These are phyloP conservation scores for Dysmachus trigonus DNA, from an alignment of 2,888 invertebrate genomes.

Conservation along the genomic window DNA sequence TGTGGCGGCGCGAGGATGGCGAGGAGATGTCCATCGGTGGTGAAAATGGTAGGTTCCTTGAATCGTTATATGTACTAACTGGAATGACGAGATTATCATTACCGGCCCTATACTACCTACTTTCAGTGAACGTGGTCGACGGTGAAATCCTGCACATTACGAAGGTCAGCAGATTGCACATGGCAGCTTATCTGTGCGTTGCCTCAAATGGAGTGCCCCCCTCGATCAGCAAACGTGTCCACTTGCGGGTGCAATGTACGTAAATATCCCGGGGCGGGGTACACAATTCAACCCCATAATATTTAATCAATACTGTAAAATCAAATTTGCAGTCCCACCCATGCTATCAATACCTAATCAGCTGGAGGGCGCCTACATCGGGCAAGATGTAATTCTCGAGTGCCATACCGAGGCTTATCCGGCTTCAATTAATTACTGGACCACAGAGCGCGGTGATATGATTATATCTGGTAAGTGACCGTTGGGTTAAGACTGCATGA, in stretches of 20 bases:
- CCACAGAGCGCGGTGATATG: conserved; percentile 90
- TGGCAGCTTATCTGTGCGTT: conserved; percentile 92
- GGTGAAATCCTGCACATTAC: conserved; percentile 86
- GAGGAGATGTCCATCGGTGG: conserved; percentile 89
- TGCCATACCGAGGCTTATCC: conserved; percentile 94
- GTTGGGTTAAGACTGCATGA: conserved; percentile 18
- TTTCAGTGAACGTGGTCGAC: conserved; percentile 85
- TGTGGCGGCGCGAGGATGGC: conserved; percentile 91
- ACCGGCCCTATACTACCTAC: not conserved
- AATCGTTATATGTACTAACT: not conserved
- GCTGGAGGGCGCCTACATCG: conserved; percentile 87
- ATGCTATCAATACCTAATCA: conserved; percentile 95
- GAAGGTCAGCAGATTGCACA: conserved; percentile 89
- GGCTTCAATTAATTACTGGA: conserved; percentile 94
- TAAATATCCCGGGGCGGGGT: conserved; percentile 55
- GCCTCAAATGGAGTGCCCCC: conserved; percentile 94
- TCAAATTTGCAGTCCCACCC: conserved; percentile 77
- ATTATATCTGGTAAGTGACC: conserved; percentile 83
- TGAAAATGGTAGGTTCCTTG: conserved; percentile 74
- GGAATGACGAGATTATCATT: not conserved
- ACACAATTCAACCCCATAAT: conserved; percentile 31
- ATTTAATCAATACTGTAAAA: conserved; percentile 38
- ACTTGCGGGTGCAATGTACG: conserved; percentile 86
- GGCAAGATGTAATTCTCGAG: conserved; percentile 87
- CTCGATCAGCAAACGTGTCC: conserved; percentile 85